phyloP scores from a whole-genome alignment of 2,797 vertebrate species.

The Loriculus beryllinus region DNA sequence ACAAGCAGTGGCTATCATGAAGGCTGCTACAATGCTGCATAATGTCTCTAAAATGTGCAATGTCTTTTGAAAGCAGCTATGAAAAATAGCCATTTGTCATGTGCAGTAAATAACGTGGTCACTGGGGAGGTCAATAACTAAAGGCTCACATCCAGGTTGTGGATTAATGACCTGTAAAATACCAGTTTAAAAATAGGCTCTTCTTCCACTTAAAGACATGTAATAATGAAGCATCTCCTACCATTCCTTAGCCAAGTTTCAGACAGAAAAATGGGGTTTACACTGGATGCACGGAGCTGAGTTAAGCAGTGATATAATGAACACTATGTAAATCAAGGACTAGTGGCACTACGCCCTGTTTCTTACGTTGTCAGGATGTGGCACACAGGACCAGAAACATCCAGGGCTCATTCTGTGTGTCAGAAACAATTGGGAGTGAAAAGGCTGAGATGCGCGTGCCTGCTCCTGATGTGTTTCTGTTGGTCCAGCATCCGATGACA shows the following conservation, averaged over 20 bases:
- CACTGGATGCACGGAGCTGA: conserved; percentile 11
- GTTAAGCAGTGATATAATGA: conserved; percentile 39
- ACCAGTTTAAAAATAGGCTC: conserved; percentile 36
- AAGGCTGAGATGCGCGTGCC: neutral
- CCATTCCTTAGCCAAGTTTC: conserved; percentile 23
- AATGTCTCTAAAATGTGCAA: neutral
- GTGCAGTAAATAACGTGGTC: conserved; percentile 57
- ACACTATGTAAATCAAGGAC: conserved; percentile 56
- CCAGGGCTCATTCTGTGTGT: neutral
- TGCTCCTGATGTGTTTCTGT: neutral
- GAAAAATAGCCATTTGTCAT: conserved; percentile 28
- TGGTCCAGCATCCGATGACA: neutral
- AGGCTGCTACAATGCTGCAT: conserved; percentile 4
- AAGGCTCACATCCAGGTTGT: conserved; percentile 46
- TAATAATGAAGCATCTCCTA: conserved; percentile 57
- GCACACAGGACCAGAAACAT: neutral
- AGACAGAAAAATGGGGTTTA: conserved; percentile 46
- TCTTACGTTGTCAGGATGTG: neutral
- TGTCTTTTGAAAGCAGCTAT: neutral
- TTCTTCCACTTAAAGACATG: conserved; percentile 13
- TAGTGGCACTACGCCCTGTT: neutral
- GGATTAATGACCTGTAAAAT: conserved; percentile 70
- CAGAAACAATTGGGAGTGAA: neutral
- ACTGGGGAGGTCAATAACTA: conserved; percentile 49
- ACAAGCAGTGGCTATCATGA: conserved; percentile 20